Evolutionary conservation across 2,113 vertebrate species (phyloP), one percentile per base, ranked within the genome.

Genomic region (Arothron firmamentum): DNA sequence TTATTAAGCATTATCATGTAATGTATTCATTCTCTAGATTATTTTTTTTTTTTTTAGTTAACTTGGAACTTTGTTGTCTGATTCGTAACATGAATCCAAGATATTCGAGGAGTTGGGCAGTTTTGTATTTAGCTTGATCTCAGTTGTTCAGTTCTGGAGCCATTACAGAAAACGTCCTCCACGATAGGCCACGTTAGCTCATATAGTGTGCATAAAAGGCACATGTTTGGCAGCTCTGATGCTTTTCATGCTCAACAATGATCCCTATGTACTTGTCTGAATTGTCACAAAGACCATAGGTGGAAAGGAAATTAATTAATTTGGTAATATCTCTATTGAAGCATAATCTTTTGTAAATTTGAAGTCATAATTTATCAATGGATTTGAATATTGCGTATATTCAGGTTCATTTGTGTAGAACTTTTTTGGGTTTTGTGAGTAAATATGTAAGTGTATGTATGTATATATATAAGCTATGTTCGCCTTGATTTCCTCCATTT

Each of bases 161-260:
- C 21, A 3, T 23, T 23, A 23, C 20, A 45, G 10, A 28, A 69
- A 46, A 20, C n/a, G 46, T 45, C 17, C 34, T 17, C 10, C 46
- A n/a, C 48, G 18, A 31, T 3, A 11, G 48, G 7, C 42, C 45
- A 5, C 2, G 34, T 43, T 85, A 75, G 80, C 61, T 82, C 80
- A 80, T 49, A 47, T 18, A 19, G 56, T 19, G 21, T 20, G 54
- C 6, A 2, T 54, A 10, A 63, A 43, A 67, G 38, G 43, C 56
- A 75, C 51, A 11, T 58, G 65, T 14, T 23, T 38, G 64, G 62
- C 71, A 78, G 74, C 46, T 68, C 52, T 65, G 43, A 1, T n/a
- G 47, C 47, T 49, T 49, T 47, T 17, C 11, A 18, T 19, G 15
- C 47, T 11, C 47, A 16, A 17, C 16, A 45, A 45, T 45, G 43